phyloP scores from a whole-genome alignment of 2,888 invertebrate species.

The Zaprionus bogoriensis region DNA sequence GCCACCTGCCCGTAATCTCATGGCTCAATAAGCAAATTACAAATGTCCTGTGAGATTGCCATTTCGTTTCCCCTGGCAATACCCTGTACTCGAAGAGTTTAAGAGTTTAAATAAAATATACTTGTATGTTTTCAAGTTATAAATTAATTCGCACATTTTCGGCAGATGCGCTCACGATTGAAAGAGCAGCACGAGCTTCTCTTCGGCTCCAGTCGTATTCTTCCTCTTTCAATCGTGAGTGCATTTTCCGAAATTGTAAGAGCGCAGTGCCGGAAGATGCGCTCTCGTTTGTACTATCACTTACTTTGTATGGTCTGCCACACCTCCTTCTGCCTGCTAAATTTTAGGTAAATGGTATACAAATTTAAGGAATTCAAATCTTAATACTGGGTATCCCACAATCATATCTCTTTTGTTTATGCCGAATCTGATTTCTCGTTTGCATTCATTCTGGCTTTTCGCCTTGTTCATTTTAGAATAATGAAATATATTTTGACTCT shows the following conservation, averaged over 20 bases:
- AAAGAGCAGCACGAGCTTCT: no score
- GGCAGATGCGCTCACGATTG: no score
- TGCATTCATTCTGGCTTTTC: slow-evolving; percentile 10
- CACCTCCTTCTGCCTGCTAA: no score
- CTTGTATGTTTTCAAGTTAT: not conserved
- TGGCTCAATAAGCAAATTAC: slow-evolving; percentile 55
- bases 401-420: not conserved
- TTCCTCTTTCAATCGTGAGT: no score
- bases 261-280: no score
- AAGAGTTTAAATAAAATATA: not conserved
- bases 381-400: not conserved
- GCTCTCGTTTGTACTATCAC: no score
- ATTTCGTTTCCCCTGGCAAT: not conserved
- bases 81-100: not conserved
- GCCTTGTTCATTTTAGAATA: slow-evolving; percentile 31
- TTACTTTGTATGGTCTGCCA: no score
- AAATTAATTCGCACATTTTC: not conserved
- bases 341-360: no score
- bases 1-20: slow-evolving; percentile 53
- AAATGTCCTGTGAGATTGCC: slow-evolving; percentile 17
- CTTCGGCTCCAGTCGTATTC: no score
- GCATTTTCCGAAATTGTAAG: no score
- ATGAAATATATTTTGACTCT: slow-evolving; percentile 32
- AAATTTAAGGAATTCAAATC: no score
- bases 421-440: not conserved